These are phyloP conservation scores for Daktulosphaira vitifoliae DNA, from an alignment of 1,140 invertebrate species.

Conservation along the genomic window DNA sequence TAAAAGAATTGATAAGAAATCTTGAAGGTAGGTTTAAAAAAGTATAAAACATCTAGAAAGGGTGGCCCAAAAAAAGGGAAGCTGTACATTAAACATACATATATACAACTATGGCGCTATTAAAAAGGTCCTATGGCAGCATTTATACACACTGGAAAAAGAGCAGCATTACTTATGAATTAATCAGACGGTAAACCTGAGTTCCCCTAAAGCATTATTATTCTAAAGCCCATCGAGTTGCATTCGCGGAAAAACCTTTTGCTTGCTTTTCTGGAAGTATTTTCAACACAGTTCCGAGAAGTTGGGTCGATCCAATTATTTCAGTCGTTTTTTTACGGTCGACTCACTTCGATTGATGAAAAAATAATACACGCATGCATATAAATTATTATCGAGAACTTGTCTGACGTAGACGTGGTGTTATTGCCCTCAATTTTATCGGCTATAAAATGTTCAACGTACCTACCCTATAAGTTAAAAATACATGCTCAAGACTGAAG, in stretches of 20 bases:
- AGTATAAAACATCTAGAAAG: background rate
- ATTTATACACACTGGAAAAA: background rate
- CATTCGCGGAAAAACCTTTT: no score
- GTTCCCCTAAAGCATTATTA: slow-evolving; percentile 18
- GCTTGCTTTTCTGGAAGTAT: background rate
- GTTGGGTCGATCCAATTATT: slow-evolving; percentile 2
- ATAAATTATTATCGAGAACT: no score
- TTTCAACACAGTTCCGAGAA: background rate
- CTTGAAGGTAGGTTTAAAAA: slow-evolving; percentile 14
- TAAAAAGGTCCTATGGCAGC: slow-evolving; percentile 21
- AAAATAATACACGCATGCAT: no score
- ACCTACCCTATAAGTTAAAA: no score
- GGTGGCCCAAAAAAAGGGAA: background rate
- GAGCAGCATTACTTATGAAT: slow-evolving; percentile 27
- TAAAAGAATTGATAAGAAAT: slow-evolving; percentile 15
- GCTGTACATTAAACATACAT: background rate
- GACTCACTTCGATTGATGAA: no score
- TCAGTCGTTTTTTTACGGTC: background rate
- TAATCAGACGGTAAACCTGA: slow-evolving; percentile 29
- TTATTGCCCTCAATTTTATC: no score
- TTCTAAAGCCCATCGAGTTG: slow-evolving; percentile 1
- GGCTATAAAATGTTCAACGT: no score
- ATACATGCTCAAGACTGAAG: no score
- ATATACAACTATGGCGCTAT: slow-evolving; percentile 18
- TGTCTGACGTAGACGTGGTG: no score